Evolutionary conservation across 2,888 invertebrate species (phyloP).

Genomic region (Ganaspis brasiliensis): DNA sequence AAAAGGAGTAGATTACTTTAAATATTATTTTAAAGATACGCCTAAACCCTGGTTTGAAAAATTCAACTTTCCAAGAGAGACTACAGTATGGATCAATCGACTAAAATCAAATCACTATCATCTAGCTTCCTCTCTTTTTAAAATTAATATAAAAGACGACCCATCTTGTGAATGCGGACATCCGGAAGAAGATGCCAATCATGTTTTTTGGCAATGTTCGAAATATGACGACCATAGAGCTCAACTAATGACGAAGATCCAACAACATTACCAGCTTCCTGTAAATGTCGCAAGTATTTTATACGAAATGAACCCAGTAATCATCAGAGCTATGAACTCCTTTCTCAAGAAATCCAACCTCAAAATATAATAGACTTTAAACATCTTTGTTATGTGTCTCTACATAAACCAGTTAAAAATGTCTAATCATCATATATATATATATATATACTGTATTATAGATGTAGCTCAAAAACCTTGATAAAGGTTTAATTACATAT

Average conservation of each 20-base stretch:
- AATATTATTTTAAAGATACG: conserved; percentile 23
- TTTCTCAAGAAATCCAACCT: not conserved
- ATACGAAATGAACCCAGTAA: not conserved
- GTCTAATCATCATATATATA: no score
- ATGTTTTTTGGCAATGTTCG: conserved; percentile 48
- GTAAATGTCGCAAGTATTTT: not conserved
- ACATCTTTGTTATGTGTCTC: no score
- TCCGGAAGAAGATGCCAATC: conserved; percentile 39
- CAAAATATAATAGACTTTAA: not conserved
- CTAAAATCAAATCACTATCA: conserved; percentile 41
- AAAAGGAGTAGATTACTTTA: conserved; percentile 31
- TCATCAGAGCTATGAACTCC: not conserved
- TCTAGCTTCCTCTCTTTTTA: not conserved
- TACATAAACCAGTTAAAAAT: no score
- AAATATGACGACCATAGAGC: no score
- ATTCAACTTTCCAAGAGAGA: conserved; percentile 20
- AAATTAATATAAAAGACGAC: not conserved
- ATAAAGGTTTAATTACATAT: no score
- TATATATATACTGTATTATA: no score
- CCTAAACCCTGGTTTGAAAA: conserved; percentile 35
- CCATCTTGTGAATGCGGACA: not conserved
- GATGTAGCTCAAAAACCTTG: no score
- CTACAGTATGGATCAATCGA: conserved; percentile 19
- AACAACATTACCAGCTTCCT: no score
- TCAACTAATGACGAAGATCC: no score